Evolutionary conservation across 1,140 invertebrate genomes (phyloP), one percentile per base, ranked within the genome.

Genomic region (Goniozus legneri): DNA sequence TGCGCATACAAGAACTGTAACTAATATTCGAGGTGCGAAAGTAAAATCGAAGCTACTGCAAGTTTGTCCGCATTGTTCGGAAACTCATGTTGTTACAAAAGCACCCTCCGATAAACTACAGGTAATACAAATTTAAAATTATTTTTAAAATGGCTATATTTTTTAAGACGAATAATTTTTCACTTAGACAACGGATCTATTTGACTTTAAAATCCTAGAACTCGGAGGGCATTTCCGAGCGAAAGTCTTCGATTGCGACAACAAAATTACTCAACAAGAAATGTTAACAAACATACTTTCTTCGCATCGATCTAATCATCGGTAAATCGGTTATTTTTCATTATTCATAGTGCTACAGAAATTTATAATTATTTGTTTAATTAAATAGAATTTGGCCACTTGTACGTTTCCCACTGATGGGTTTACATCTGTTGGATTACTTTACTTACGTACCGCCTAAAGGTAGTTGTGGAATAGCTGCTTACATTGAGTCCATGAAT

Each of bases 191-290:
- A 42, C 52, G 21, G 54, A 52, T 37, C 10, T 69, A 47, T 58
- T 74, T 43, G 49, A 75, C 52, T 44, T 73, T 12, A 62, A 70
- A 39, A 65, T 73, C 37, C 65, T 70, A 20, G 77, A 79, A 58
- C 45, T 79, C n/a, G 78, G 77, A 31, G 71, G 75, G 22, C 55
- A 67, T 50, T 42, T 79, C 20, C 60, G 69, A 18, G 50, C 74
- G 1, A 71, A 73, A 41, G 50, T 77, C 2, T 79, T 78, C 42
- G 74, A 78, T 47, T 79, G 78, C 46, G 71, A 77, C 42, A 67
- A 57, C 30, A 53, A 56, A 33, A 58, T 70, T 16, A 65, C 64
- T 6, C 62, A 62, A 8, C 56, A 71, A 27, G 65, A 73, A 47
- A 58, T 77, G 35, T 55, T 74, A 42, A 64, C 60, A 20, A 75